phyloP scores from a whole-genome alignment of 2,797 vertebrate species.

The Schizothorax lantsangensis region DNA sequence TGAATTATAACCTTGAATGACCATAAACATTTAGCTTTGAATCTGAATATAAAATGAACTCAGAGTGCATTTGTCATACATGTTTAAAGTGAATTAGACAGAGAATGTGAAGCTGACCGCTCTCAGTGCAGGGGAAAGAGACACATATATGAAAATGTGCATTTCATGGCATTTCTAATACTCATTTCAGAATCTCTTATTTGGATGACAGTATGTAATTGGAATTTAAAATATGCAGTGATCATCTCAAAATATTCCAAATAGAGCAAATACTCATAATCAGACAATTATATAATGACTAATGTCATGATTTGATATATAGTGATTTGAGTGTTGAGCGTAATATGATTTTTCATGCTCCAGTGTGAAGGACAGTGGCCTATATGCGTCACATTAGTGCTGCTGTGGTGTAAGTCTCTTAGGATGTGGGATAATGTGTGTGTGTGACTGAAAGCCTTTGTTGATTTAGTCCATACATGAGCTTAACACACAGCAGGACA shows the following conservation, averaged over 20 bases:
- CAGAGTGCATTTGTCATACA: background rate
- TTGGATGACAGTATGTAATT: background rate
- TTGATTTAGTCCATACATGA: constrained; percentile 46
- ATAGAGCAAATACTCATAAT: background rate
- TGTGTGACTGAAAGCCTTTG: constrained; percentile 39
- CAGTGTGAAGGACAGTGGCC: constrained; percentile 18
- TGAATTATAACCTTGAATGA: too few species aligned
- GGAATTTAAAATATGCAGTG: background rate
- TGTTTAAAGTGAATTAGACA: background rate
- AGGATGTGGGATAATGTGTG: constrained; percentile 20
- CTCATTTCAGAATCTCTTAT: too few species aligned
- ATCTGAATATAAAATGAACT: background rate
- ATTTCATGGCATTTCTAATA: background rate
- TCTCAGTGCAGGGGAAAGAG: background rate
- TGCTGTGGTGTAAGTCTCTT: constrained; percentile 20
- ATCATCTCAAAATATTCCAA: background rate
- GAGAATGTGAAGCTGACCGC: background rate
- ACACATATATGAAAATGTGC: background rate
- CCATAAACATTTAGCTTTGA: background rate
- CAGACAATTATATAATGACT: background rate
- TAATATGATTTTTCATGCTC: background rate
- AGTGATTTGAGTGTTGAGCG: background rate
- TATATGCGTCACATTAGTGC: constrained; percentile 8
- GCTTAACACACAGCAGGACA: constrained; percentile 43
- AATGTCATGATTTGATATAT: background rate